phyloP scores from a whole-genome alignment of 2,113 vertebrate species.

The Tachuris rubrigastra region DNA sequence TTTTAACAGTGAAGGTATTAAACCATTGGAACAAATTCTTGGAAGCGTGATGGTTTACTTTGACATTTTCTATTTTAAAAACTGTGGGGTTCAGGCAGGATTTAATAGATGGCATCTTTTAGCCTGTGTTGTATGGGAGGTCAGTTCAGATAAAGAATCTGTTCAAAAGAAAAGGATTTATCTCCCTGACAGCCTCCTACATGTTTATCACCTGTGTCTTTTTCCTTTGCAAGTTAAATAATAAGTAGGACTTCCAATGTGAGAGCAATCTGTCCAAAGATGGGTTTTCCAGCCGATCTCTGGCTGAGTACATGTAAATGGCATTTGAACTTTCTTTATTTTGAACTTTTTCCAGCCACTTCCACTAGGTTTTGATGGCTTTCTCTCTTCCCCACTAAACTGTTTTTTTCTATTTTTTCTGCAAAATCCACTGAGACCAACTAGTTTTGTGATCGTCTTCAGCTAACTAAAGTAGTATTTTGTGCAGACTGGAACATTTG shows the following conservation, averaged over 20 bases:
- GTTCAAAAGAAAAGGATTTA: not conserved
- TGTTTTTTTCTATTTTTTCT: not conserved
- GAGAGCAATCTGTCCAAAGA: not conserved
- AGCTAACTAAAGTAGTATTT: not conserved
- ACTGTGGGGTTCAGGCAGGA: not conserved
- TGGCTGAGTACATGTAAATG: not conserved
- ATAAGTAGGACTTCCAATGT: not conserved
- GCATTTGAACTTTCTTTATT: not conserved
- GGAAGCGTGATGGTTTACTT: not conserved
- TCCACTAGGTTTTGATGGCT: not conserved
- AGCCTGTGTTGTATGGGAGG: not conserved
- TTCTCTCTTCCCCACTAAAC: not conserved
- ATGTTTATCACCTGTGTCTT: not conserved
- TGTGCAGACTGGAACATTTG: not conserved
- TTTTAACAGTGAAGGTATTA: not conserved
- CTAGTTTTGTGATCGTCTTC: not conserved
- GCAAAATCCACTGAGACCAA: not conserved
- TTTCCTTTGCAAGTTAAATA: not conserved
- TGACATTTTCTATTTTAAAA: not conserved
- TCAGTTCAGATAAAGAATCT: not conserved
- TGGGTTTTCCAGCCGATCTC: not conserved
- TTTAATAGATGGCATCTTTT: not conserved
- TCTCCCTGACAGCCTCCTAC: not conserved
- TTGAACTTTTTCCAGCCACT: not conserved
- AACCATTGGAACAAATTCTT: not conserved